These are phyloP conservation scores for Littorina saxatilis DNA, from an alignment of 1,140 invertebrate genomes.

Conservation along the genomic window DNA sequence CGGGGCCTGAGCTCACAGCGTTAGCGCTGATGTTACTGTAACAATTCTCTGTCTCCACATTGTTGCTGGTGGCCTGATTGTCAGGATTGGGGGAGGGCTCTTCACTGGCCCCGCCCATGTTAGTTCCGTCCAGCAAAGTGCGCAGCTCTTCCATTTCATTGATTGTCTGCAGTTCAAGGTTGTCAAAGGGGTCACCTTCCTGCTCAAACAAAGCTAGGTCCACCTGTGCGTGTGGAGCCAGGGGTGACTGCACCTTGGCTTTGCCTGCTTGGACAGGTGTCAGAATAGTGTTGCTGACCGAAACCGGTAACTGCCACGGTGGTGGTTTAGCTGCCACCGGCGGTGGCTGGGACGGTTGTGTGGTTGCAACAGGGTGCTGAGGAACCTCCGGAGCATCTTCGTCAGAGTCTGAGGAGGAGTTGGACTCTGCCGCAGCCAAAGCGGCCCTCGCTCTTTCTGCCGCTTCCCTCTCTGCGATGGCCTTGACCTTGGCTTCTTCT, in stretches of 20 bases:
- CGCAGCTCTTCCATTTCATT: slow-evolving; percentile 64
- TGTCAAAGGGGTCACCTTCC: slow-evolving; percentile 65
- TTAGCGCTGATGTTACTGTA: too few relatives aligned
- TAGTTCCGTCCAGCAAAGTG: slow-evolving; percentile 39
- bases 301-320: slow-evolving; percentile 18
- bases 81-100: slow-evolving; percentile 20
- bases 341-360: neutral
- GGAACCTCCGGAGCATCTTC: slow-evolving; percentile 29
- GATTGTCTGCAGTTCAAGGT: slow-evolving; percentile 61
- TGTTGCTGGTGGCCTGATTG: neutral
- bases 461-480: slow-evolving; percentile 12
- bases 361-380: neutral
- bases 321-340: slow-evolving; percentile 28
- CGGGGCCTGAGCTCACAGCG: too few relatives aligned
- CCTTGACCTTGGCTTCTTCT: slow-evolving; percentile 49
- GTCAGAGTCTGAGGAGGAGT: slow-evolving; percentile 32
- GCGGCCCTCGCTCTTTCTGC: slow-evolving; percentile 21
- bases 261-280: slow-evolving; percentile 50
- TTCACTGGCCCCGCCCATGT: slow-evolving; percentile 30
- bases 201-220: slow-evolving; percentile 64
- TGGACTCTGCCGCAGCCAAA: neutral
- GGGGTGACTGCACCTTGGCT: slow-evolving; percentile 12
- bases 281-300: slow-evolving; percentile 54
- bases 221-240: slow-evolving; percentile 38
- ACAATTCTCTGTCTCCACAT: too few relatives aligned